Percentiles rank a stretch among this genome's conserved stretches.
phyloP scores from a whole-genome alignment of 2,888 invertebrate species.

The Lasioglossum figueresi region DNA sequence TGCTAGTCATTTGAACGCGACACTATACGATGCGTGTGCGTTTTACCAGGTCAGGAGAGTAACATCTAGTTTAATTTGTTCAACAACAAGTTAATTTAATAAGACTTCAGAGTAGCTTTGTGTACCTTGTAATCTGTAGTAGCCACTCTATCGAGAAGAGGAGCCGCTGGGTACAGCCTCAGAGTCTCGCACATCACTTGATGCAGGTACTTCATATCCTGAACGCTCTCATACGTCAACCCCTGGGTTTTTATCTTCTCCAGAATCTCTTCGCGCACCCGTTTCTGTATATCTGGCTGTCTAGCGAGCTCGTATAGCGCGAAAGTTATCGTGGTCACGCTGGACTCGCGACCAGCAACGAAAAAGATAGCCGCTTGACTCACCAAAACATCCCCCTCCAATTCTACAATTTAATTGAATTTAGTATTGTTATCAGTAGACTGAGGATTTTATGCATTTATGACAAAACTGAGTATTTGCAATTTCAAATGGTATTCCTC shows the following conservation, averaged over 20 bases:
- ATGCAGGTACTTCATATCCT: slow-evolving; percentile 75
- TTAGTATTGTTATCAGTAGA: background rate
- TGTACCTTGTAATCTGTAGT: slow-evolving; percentile 73
- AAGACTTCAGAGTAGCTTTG: background rate
- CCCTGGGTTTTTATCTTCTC: slow-evolving; percentile 60
- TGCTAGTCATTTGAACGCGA: background rate
- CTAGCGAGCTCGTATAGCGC: slow-evolving; percentile 75
- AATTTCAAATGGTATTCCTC: too few species aligned
- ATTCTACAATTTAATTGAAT: slow-evolving; percentile 59
- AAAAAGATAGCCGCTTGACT: slow-evolving; percentile 77
- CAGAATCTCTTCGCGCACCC: slow-evolving; percentile 68
- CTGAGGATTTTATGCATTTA: background rate
- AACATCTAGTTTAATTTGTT: background rate
- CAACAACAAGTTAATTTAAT: background rate
- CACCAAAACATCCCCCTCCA: slow-evolving; percentile 74
- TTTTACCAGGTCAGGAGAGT: background rate
- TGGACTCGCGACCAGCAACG: slow-evolving; percentile 76
- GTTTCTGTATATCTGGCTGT: slow-evolving; percentile 72
- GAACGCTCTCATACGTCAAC: slow-evolving; percentile 73
- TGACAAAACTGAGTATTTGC: background rate
- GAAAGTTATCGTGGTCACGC: slow-evolving; percentile 71
- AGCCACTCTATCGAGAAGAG: slow-evolving; percentile 75
- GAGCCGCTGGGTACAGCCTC: slow-evolving; percentile 76
- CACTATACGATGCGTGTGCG: background rate
- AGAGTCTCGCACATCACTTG: slow-evolving; percentile 76